Conservation (phyloP, 2,797 vertebrate genomes). For the Trachops cirrhosus region DNA sequence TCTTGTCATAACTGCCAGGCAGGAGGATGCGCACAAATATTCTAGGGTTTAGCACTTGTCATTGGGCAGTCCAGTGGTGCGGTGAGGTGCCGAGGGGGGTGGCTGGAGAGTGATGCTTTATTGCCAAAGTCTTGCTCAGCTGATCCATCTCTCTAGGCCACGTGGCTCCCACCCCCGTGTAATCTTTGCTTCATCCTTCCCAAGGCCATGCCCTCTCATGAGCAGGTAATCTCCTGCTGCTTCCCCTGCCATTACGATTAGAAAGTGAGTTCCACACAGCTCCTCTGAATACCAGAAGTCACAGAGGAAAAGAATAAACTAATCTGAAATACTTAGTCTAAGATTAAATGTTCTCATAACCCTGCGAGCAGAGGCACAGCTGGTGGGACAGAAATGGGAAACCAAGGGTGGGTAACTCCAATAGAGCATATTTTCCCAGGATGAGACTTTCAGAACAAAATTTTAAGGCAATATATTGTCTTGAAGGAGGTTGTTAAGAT, state of each 20-base stretch:
- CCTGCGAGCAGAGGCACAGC: background rate
- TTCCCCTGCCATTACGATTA: background rate
- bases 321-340: background rate
- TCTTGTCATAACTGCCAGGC: background rate
- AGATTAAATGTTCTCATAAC: background rate
- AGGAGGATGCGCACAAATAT: background rate
- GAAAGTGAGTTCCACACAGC: background rate
- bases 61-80: background rate
- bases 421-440: background rate
- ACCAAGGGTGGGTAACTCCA: background rate
- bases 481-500: background rate
- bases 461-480: background rate
- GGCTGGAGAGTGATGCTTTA: rapidly evolving
- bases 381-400: background rate
- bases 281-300: background rate
- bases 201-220: rapidly evolving
- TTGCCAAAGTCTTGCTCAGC: background rate
- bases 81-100: background rate
- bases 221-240: background rate
- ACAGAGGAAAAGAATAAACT: background rate
- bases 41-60: background rate
- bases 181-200: background rate
- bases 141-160: background rate
- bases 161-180: rapidly evolving
- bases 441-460: background rate